phyloP scores from a whole-genome alignment of 2,888 invertebrate species.

The Vandiemenella viatica region DNA sequence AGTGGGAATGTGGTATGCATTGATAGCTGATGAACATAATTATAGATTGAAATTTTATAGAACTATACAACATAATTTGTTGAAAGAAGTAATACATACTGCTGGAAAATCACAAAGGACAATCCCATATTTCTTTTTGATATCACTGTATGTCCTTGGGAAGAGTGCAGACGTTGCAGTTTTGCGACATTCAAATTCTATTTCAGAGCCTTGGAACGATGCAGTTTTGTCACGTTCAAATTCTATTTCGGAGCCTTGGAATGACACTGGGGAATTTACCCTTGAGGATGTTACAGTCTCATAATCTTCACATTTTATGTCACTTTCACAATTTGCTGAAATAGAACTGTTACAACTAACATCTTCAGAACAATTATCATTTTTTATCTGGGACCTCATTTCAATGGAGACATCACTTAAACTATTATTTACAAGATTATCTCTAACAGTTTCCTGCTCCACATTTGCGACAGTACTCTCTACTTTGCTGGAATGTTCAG shows the following conservation, averaged over 20 bases:
- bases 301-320: background rate
- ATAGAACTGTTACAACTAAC: background rate
- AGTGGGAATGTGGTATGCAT: too few relatives aligned
- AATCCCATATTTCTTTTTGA: conserved; percentile 25
- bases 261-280: background rate
- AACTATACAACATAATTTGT: too few relatives aligned
- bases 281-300: background rate
- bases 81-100: too few relatives aligned
- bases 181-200: background rate
- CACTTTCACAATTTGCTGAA: background rate
- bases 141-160: conserved; percentile 25
- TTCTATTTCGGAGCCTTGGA: background rate
- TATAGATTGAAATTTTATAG: too few relatives aligned
- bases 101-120: conserved; percentile 23
- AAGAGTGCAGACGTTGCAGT: conserved; percentile 16
- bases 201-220: background rate
- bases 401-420: too few relatives aligned
- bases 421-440: too few relatives aligned
- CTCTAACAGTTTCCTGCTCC: too few relatives aligned
- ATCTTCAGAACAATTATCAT: background rate
- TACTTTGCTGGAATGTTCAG: too few relatives aligned
- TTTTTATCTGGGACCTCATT: too few relatives aligned
- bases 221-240: background rate
- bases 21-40: too few relatives aligned
- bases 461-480: too few relatives aligned